phyloP scores from a whole-genome alignment of 2,113 vertebrate genomes.

The Fulica atra region DNA sequence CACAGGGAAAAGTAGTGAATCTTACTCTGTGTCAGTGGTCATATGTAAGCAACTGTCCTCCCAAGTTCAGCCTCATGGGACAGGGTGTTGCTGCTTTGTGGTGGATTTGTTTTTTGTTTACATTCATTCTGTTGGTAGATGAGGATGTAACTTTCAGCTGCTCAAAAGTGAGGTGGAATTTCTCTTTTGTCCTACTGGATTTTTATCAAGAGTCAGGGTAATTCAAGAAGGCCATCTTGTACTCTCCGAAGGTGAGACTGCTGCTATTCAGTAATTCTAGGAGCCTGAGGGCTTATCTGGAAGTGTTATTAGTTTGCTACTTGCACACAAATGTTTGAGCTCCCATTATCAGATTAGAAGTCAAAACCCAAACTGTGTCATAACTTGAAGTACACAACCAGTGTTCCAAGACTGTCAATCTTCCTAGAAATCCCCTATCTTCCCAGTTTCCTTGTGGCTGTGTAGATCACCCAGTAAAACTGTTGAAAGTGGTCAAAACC shows the following conservation, averaged over 20 bases:
- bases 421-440: not conserved
- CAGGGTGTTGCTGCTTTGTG: not conserved
- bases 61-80: not conserved
- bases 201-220: constrained; percentile 61
- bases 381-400: not conserved
- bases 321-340: not conserved
- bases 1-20: not conserved
- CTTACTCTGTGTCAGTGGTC: not conserved
- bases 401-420: not conserved
- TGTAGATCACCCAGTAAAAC: not conserved
- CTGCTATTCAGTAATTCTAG: constrained; percentile 47
- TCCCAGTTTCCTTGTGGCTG: not conserved
- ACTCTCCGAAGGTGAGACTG: constrained; percentile 16
- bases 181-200: constrained; percentile 51
- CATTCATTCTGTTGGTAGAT: not conserved
- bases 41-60: not conserved
- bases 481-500: not conserved
- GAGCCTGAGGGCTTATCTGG: constrained; percentile 49
- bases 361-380: not conserved
- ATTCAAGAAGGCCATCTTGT: constrained; percentile 50
- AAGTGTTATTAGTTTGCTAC: constrained; percentile 23
- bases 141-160: not conserved
- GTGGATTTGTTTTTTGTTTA: not conserved
- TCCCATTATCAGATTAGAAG: not conserved
- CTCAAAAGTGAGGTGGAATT: constrained; percentile 61